Percentiles rank a stretch among this genome's conserved stretches.
Evolutionary conservation across 2,797 vertebrate species (phyloP).

Genomic region (Epinephelus coioides): DNA sequence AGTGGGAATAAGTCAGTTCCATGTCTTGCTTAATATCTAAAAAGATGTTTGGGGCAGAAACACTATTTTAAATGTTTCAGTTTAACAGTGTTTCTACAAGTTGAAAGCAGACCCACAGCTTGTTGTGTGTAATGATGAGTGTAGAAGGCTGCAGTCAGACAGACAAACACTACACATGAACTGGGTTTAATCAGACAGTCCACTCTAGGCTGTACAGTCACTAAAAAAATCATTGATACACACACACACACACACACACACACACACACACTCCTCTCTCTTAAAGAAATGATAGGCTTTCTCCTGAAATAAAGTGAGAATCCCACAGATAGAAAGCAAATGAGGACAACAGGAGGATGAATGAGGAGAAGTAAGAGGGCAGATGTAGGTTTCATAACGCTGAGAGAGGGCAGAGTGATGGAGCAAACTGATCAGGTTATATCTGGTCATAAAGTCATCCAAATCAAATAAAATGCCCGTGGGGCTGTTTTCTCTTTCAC

Average conservation of each 20-base stretch:
- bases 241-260: too few relatives aligned
- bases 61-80: too few relatives aligned
- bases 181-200: too few relatives aligned
- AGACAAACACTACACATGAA: too few relatives aligned
- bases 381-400: constrained; percentile 38
- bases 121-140: too few relatives aligned
- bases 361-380: constrained; percentile 24
- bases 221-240: background rate
- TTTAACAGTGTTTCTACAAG: too few relatives aligned
- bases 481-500: constrained; percentile 45
- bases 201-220: too few relatives aligned
- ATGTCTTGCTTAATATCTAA: too few relatives aligned
- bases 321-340: constrained; percentile 1
- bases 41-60: too few relatives aligned
- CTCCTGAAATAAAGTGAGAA: constrained; percentile 5
- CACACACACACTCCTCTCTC: background rate
- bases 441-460: constrained; percentile 41
- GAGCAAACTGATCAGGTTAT: constrained; percentile 58
- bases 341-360: constrained; percentile 16
- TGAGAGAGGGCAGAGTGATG: constrained; percentile 31
- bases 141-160: too few relatives aligned
- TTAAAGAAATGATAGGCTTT: background rate
- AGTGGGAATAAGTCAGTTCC: too few relatives aligned
- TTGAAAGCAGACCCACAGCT: too few relatives aligned
- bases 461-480: constrained; percentile 61